These are phyloP conservation scores for Pangasius macronema DNA, from an alignment of 2,797 vertebrate species.

Conservation along the genomic window DNA sequence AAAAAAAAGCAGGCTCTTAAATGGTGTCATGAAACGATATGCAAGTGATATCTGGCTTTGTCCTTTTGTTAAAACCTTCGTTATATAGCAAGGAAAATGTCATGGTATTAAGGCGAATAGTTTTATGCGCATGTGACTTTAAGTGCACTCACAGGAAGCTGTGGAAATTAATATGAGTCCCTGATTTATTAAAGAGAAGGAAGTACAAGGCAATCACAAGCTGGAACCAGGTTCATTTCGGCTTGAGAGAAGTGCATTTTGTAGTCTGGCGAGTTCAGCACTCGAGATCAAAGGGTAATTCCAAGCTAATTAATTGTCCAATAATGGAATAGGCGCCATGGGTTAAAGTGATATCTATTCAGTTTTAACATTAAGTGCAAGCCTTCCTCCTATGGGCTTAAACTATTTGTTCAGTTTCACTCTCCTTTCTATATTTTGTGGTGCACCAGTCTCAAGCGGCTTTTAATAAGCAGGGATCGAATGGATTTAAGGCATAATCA, in stretches of 20 bases:
- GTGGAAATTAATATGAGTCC: neutral
- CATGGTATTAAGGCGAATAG: conserved; percentile 15
- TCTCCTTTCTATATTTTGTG: conserved; percentile 6
- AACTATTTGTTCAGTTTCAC: neutral
- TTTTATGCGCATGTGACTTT: neutral
- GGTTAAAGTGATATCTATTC: conserved; percentile 41
- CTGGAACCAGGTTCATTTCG: neutral
- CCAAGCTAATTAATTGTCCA: conserved; percentile 72
- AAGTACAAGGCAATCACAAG: conserved; percentile 1
- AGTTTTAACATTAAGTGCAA: conserved; percentile 28
- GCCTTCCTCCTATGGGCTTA: conserved; percentile 17
- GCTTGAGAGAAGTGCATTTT: conserved; percentile 13
- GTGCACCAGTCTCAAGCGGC: neutral
- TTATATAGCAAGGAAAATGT: conserved; percentile 12
- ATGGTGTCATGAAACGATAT: neutral
- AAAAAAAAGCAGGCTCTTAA: neutral
- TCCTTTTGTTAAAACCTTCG: neutral
- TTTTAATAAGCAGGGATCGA: neutral
- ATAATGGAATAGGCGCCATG: conserved; percentile 38
- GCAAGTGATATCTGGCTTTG: conserved; percentile 8
- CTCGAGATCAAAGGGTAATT: conserved; percentile 71
- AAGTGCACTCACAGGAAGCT: conserved; percentile 7
- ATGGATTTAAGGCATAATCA: neutral
- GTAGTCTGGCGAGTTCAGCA: conserved; percentile 57
- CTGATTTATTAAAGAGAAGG: conserved; percentile 22